Evolutionary conservation across 2,888 invertebrate species (phyloP).

Genomic region (Pristionchus entomophagus): DNA sequence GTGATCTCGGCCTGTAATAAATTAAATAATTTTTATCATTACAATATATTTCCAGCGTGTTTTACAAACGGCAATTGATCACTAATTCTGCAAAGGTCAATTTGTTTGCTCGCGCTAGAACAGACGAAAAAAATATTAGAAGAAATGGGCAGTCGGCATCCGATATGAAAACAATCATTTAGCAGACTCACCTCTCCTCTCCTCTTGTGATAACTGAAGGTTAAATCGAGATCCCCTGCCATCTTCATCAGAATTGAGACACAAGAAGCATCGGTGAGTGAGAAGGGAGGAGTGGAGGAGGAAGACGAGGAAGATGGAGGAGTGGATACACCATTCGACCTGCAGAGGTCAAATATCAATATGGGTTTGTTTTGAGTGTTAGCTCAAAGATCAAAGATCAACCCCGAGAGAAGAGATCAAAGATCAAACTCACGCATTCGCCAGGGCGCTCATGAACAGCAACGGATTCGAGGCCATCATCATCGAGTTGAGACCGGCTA

Average conservation of each 20-base stretch:
- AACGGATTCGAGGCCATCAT: slow-evolving; percentile 45
- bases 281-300: slow-evolving; percentile 53
- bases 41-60: no score
- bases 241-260: slow-evolving; percentile 65
- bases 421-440: slow-evolving; percentile 32
- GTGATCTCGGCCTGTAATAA: slow-evolving; percentile 63
- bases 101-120: no score
- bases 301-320: slow-evolving; percentile 43
- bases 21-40: not conserved
- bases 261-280: slow-evolving; percentile 61
- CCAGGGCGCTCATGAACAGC: slow-evolving; percentile 46
- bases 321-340: not conserved
- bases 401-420: not conserved
- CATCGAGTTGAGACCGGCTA: slow-evolving; percentile 35
- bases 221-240: slow-evolving; percentile 69
- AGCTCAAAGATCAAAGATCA: not conserved
- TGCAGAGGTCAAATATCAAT: not conserved
- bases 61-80: no score
- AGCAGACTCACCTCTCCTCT: slow-evolving; percentile 41
- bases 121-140: no score
- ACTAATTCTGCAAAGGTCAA: no score
- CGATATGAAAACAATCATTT: not conserved
- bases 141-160: not conserved
- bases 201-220: slow-evolving; percentile 66
- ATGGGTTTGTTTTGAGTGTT: not conserved